Percentiles rank a stretch among this genome's conserved stretches.
These are phyloP conservation scores for Stichodactyla mertensii DNA, from an alignment of 64 coral and sea anemone species.

Conservation along the genomic window DNA sequence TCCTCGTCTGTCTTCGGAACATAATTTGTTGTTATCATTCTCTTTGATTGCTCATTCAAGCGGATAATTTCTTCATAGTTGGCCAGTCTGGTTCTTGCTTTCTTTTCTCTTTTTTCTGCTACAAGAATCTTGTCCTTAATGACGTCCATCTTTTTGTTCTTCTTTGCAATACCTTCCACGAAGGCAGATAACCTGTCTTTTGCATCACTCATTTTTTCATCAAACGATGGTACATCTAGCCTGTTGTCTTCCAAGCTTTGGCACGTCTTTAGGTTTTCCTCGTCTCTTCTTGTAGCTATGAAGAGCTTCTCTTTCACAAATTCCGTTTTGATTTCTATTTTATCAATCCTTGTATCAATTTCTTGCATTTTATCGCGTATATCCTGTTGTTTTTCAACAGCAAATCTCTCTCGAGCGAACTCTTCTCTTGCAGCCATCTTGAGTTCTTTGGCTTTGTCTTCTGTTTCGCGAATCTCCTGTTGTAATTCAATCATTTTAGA, in stretches of 20 bases:
- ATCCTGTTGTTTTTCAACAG: slow-evolving; percentile 7
- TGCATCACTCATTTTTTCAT: neutral
- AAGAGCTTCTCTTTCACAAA: slow-evolving; percentile 6
- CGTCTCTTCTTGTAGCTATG: slow-evolving; percentile 3
- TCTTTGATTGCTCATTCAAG: neutral
- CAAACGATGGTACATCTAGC: neutral
- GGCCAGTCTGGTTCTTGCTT: neutral
- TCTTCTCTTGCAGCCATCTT: slow-evolving; percentile 26
- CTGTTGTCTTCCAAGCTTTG: slow-evolving; percentile 12
- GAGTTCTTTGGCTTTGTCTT: slow-evolving; percentile 7
- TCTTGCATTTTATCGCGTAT: slow-evolving; percentile 18
- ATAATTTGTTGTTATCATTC: neutral
- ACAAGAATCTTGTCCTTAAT: neutral
- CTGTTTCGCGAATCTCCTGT: neutral
- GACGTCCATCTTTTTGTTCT: slow-evolving; percentile 10
- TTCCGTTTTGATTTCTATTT: neutral
- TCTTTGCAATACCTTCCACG: neutral
- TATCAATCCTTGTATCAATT: slow-evolving; percentile 22
- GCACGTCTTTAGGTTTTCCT: slow-evolving; percentile 4
- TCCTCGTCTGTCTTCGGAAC: neutral
- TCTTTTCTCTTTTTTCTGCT: neutral
- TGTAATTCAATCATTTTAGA: neutral
- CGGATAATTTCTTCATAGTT: slow-evolving; percentile 15
- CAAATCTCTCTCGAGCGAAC: neutral
- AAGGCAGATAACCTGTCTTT: neutral